These are phyloP conservation scores for Vimba vimba DNA, from an alignment of 2,113 vertebrate species.

Conservation along the genomic window DNA sequence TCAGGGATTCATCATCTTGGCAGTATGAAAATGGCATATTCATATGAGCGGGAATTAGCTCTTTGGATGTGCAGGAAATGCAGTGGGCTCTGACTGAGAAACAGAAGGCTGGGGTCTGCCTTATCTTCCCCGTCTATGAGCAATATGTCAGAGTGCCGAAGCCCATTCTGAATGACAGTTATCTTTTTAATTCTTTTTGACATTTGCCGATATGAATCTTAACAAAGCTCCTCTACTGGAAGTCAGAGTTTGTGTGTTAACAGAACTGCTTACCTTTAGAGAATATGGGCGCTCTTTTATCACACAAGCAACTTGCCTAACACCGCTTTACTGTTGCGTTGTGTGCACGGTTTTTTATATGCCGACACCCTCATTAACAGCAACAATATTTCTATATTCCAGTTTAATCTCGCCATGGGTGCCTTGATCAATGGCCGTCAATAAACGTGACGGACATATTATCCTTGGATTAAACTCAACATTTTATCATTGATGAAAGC, in stretches of 20 bases:
- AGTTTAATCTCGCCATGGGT: constrained; percentile 50
- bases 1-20: constrained; percentile 71
- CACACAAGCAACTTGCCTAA: constrained; percentile 62
- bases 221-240: constrained; percentile 64
- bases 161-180: constrained; percentile 72
- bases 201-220: constrained; percentile 78
- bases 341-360: constrained; percentile 21
- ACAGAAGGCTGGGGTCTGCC: constrained; percentile 61
- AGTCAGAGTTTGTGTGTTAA: constrained; percentile 71
- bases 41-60: constrained; percentile 78
- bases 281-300: constrained; percentile 68
- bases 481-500: constrained; percentile 66
- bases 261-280: constrained; percentile 70
- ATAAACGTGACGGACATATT: constrained; percentile 68
- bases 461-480: constrained; percentile 67
- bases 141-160: constrained; percentile 58
- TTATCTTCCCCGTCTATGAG: constrained; percentile 69
- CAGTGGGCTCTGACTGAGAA: constrained; percentile 61
- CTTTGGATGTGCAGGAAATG: constrained; percentile 71
- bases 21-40: constrained; percentile 71
- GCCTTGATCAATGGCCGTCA: constrained; percentile 51
- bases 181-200: constrained; percentile 78
- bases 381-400: not conserved
- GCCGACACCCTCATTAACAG: constrained; percentile 28
- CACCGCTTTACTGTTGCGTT: constrained; percentile 56